phyloP scores from a whole-genome alignment of 1,140 invertebrate genomes.

The Zaprionus kolodkinae region DNA sequence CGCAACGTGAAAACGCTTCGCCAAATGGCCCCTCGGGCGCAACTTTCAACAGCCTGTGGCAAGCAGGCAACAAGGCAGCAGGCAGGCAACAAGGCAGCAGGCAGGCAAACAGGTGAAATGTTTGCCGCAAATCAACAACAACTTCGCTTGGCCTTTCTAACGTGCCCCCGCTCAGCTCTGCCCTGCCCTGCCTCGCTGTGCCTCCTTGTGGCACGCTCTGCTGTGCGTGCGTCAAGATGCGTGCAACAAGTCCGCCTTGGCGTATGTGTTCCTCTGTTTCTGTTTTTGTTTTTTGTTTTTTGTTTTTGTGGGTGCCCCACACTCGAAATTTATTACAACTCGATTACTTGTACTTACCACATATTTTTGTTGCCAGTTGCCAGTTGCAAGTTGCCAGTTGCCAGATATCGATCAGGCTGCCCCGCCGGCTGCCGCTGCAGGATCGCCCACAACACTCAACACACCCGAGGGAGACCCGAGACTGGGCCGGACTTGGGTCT shows the following conservation, averaged over 20 bases:
- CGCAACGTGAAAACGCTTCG: slow-evolving; percentile 62
- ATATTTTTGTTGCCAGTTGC: slow-evolving; percentile 44
- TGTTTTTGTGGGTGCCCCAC: slow-evolving; percentile 72
- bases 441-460: slow-evolving; percentile 70
- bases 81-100: slow-evolving; percentile 4
- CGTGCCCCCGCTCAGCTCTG: slow-evolving; percentile 2
- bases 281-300: slow-evolving; percentile 28
- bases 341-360: slow-evolving; percentile 82
- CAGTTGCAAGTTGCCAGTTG: slow-evolving; percentile 18
- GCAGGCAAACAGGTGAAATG: slow-evolving; percentile 71
- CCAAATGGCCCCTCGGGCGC: slow-evolving; percentile 61
- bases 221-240: slow-evolving; percentile 77
- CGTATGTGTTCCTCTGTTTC: slow-evolving; percentile 2
- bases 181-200: background rate
- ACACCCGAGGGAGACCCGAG: background rate
- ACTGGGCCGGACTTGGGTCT: slow-evolving; percentile 27
- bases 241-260: slow-evolving; percentile 72
- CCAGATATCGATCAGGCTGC: slow-evolving; percentile 72
- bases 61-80: background rate
- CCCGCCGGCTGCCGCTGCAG: slow-evolving; percentile 19
- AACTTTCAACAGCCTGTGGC: slow-evolving; percentile 56
- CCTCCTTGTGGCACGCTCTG: background rate
- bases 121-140: slow-evolving; percentile 75
- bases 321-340: slow-evolving; percentile 81
- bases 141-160: slow-evolving; percentile 69